Base-by-base conservation (phyloP, 2,797 vertebrate species). In the Cynopterus sphinx region DNA sequence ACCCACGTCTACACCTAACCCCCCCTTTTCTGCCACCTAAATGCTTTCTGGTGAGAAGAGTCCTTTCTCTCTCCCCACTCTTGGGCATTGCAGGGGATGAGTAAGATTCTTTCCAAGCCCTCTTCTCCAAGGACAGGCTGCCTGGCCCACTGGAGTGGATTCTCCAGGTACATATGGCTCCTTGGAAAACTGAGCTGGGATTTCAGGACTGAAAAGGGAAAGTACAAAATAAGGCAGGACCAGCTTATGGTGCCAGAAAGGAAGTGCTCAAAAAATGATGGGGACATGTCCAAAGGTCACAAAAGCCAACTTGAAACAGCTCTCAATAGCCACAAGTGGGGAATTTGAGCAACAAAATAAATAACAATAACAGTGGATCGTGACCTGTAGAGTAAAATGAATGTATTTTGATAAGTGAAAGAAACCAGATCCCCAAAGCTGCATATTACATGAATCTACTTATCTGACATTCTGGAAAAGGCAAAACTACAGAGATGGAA, bases 1-100 rank as follows among this genome's bases (percentile, higher is more conserved):
- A 39, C 33, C 26, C n/a, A 24, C 0, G 0, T 51, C 36, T 53
- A 41, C 36, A 6, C 19, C 31, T 12, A 13, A 6, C n/a, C 17
- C 7, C 5, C 41, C 59, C 12, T 15, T 3, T 53, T 10, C 9
- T 31, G 39, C 49, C 57, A 15, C 51, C 19, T 57, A 36, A 28
- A 39, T 16, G 39, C 46, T 55, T 73, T 49, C 95, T 55, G 43
- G 24, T 9, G 51, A 75, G 75, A 22, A 86, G 28, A 49, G 21
- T 26, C 46, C 39, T 53, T 21, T 51, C 43, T 53, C 28, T 28
- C 12, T n/a, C 51, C 26, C 12, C 33, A 85, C 26, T 57, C 21
- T 11, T 17, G 21, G 63, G 36, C 41, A 7, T 26, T 53, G 21
- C 13, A 22, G 53, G 10, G 31, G 13, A 43, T 5, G 39, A 70